Base-by-base conservation (phyloP, 2,113 vertebrate species). In the Athene noctua region DNA sequence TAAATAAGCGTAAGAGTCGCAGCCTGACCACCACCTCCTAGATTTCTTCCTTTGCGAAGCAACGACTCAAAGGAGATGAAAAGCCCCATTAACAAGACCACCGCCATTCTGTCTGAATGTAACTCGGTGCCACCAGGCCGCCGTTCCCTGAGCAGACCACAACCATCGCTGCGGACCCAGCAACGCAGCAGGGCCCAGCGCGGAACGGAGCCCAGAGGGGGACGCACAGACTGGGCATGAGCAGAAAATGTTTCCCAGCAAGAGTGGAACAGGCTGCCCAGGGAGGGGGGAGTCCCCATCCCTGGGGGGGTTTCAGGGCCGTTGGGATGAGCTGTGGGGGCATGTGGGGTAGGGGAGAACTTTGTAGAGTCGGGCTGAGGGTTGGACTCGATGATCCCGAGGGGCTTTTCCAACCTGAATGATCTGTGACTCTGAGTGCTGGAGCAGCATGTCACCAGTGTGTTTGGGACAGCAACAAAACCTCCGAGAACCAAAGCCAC, bases 31-130 rank as follows among this genome's bases (percentile, higher is more conserved):
- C 89, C 58, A 84, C 88, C 96, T 97, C 96, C 86, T 90, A 82
- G 47, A 63, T 86, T 79, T 63, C 89, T 86, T 67, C 83, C 74
- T 97, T 77, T 65, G 30, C 82, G 70, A 90, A 73, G 46, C 42
- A 66, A 94, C 96, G 66, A 72, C 88, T 96, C 95, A 79, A 55
- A 97, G 95, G 95, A 91, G 84, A 94, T 80, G 71, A 86, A 90
- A 96, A 97, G 78, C 38, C 77, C 86, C 92, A 82, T 96, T 97
- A 97, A 97, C 97, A 88, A 97, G 96, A 97, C 96, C 96, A 97
- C 91, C 73, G 21, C 88, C 66, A 21, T 70, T 73, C 62, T 88
- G 94, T 92, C 44, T 82, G 95, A 46, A 94, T 78, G 95, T 96
- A 97, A 97, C 96, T 97, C 93, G 84, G 86, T 86, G 93, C 93